Conservation (phyloP, 2,797 vertebrate genomes). For the Stomatorhinus walkeri region DNA sequence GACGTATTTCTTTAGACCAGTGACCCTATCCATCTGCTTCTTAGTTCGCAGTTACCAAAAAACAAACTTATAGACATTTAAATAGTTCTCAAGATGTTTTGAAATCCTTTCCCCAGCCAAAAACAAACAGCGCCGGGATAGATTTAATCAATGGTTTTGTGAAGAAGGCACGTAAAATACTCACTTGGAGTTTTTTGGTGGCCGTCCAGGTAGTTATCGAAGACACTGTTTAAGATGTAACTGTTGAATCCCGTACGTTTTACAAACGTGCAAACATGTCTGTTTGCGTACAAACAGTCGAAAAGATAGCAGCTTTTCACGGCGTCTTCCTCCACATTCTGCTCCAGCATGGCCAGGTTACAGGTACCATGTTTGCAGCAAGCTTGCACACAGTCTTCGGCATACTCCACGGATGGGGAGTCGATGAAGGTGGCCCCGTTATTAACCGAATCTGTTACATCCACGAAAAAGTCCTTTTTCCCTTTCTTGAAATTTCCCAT, state of each 20-base stretch:
- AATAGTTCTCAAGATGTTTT: neutral
- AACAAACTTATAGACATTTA: neutral
- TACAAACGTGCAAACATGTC: constrained; percentile 77
- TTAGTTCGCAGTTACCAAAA: neutral
- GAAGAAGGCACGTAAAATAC: neutral
- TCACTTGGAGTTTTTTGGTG: constrained; percentile 4
- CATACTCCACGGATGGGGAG: constrained; percentile 39
- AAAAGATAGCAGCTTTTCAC: constrained; percentile 69
- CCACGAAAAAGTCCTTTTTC: constrained; percentile 61
- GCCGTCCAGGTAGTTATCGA: constrained; percentile 46
- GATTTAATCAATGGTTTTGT: neutral
- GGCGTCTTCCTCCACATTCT: neutral
- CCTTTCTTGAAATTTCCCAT: constrained; percentile 48
- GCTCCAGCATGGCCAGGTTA: constrained; percentile 74
- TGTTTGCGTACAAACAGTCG: constrained; percentile 71
- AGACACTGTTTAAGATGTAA: constrained; percentile 60
- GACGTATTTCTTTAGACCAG: neutral
- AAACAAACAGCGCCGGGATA: neutral
- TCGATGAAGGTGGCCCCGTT: constrained; percentile 69
- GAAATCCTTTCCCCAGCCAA: neutral
- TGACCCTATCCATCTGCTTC: neutral
- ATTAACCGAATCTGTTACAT: constrained; percentile 65
- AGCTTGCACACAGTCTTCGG: constrained; percentile 55
- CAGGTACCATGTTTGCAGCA: constrained; percentile 66
- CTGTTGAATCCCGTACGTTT: constrained; percentile 64